Evolutionary conservation across 2,797 vertebrate species (phyloP).

Genomic region (Adelosebastes latens): DNA sequence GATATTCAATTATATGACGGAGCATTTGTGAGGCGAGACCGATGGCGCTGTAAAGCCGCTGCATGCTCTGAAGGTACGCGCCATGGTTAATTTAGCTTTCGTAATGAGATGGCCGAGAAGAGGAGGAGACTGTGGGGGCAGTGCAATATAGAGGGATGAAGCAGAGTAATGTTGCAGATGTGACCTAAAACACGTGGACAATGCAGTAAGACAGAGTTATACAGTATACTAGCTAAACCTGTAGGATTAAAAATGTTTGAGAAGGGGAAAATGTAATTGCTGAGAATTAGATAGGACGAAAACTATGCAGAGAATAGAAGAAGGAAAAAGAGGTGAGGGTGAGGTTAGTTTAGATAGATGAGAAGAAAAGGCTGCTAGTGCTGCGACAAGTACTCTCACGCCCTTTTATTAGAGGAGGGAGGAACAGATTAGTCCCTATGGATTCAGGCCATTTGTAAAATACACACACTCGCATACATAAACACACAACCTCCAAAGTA

Average conservation of each 20-base stretch:
- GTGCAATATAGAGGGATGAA: slow-evolving; percentile 15
- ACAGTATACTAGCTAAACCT: not conserved
- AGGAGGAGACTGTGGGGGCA: slow-evolving; percentile 29
- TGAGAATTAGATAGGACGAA: not conserved
- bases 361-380: not conserved
- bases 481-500: not conserved
- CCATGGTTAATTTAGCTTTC: slow-evolving; percentile 68
- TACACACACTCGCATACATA: not conserved
- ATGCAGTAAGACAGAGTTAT: not conserved
- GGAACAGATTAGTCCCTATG: not conserved
- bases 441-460: slow-evolving; percentile 19
- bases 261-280: not conserved
- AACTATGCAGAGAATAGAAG: not conserved
- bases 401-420: not conserved
- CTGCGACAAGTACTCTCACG: not conserved
- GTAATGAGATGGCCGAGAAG: slow-evolving; percentile 58
- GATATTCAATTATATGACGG: slow-evolving; percentile 75
- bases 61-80: slow-evolving; percentile 59
- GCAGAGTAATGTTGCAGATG: slow-evolving; percentile 5
- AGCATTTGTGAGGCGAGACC: slow-evolving; percentile 67
- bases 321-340: not conserved
- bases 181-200: slow-evolving; percentile 2
- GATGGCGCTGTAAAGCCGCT: slow-evolving; percentile 59
- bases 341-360: slow-evolving; percentile 13
- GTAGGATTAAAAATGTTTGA: not conserved